Percentiles rank a stretch among this genome's conserved stretches.
Conservation (phyloP, 1,140 invertebrate species). For the Atta cephalotes region DNA sequence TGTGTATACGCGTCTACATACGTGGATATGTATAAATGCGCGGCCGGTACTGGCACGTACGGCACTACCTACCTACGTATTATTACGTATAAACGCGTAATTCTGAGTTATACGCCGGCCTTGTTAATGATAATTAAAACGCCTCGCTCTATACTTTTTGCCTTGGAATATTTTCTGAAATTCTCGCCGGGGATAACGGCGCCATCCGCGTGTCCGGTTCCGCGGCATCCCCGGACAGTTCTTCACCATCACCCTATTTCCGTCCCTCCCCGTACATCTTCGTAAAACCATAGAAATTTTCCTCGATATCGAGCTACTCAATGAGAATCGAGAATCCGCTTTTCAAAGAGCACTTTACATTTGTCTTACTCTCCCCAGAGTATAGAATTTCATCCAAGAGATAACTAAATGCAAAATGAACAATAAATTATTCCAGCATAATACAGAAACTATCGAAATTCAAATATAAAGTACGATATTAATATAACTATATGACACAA, state of each 20-base stretch:
- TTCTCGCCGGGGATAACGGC: slow-evolving; percentile 76
- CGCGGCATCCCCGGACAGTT: slow-evolving; percentile 43
- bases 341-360: background rate
- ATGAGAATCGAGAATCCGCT: slow-evolving; percentile 28
- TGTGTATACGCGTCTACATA: slow-evolving; percentile 68
- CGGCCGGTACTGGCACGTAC: slow-evolving; percentile 67
- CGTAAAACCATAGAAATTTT: slow-evolving; percentile 38
- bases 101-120: slow-evolving; percentile 84
- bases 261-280: slow-evolving; percentile 43
- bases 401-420: background rate
- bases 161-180: slow-evolving; percentile 82
- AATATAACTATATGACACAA: slow-evolving; percentile 9
- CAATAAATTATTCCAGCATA: background rate
- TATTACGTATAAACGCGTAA: slow-evolving; percentile 85
- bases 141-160: slow-evolving; percentile 82
- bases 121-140: slow-evolving; percentile 87
- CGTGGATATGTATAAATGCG: slow-evolving; percentile 68
- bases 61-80: slow-evolving; percentile 79
- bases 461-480: slow-evolving; percentile 1
- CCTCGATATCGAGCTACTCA: background rate
- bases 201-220: slow-evolving; percentile 68
- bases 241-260: slow-evolving; percentile 27
- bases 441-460: background rate
- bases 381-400: background rate
- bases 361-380: background rate